Conservation (phyloP, 2,113 vertebrate species). For the Chionomys nivalis region DNA sequence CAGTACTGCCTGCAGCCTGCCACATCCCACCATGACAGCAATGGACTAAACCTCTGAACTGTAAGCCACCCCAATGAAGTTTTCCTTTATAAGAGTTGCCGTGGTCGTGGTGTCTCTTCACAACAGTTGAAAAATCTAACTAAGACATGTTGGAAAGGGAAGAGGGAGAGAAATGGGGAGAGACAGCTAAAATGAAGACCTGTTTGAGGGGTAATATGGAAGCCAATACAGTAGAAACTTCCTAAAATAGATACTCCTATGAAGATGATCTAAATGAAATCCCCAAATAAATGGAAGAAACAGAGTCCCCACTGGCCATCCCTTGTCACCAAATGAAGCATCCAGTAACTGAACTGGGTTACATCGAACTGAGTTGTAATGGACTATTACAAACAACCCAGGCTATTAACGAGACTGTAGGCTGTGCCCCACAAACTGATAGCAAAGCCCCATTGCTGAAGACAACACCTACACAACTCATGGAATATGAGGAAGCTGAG, state of each 20-base stretch:
- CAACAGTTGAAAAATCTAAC: no score
- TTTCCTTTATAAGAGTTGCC: no score
- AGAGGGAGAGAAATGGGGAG: background rate
- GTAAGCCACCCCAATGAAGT: no score
- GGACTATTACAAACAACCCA: background rate
- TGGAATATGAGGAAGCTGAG: background rate
- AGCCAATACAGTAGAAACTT: background rate
- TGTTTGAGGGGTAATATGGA: background rate
- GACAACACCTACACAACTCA: background rate
- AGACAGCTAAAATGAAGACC: background rate
- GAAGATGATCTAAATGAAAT: background rate
- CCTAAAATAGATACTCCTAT: no score
- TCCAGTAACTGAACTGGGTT: background rate
- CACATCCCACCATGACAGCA: no score
- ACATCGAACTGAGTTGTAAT: background rate
- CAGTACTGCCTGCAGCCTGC: no score
- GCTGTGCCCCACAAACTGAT: background rate
- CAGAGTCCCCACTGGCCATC: background rate
- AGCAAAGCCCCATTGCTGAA: background rate
- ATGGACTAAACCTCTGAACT: no score
- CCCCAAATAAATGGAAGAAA: background rate
- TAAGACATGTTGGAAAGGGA: background rate
- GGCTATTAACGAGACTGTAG: background rate
- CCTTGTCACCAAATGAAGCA: background rate
- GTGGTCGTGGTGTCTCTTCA: no score